Evolutionary conservation across 2,113 vertebrate genomes (phyloP).

Genomic region (Rhinoptilus africanus): DNA sequence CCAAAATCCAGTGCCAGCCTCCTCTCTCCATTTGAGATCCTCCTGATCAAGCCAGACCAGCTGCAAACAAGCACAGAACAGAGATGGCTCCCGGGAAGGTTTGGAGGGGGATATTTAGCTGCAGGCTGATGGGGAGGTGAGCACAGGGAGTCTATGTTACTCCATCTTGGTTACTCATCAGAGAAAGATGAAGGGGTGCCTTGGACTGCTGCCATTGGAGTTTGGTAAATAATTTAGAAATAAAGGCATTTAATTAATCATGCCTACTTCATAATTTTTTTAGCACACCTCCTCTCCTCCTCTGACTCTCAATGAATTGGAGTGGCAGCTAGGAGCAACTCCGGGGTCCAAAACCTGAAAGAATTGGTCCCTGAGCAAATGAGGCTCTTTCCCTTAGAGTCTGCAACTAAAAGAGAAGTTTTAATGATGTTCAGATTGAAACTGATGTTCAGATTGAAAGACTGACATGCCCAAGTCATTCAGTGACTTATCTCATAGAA

Average conservation of each 20-base stretch:
- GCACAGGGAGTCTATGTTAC: background rate
- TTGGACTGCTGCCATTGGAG: background rate
- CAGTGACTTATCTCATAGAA: background rate
- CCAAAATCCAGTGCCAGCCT: background rate
- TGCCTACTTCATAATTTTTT: background rate
- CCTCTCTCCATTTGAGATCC: background rate
- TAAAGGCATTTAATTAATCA: background rate
- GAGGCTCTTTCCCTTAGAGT: background rate
- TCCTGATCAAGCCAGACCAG: background rate
- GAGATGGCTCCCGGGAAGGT: background rate
- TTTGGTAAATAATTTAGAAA: background rate
- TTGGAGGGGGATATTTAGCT: background rate
- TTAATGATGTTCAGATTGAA: background rate
- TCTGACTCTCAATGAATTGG: background rate
- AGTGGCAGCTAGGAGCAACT: background rate
- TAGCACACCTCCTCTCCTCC: background rate
- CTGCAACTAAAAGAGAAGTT: background rate
- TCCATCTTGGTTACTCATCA: background rate
- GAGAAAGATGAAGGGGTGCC: background rate
- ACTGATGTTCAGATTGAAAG: background rate
- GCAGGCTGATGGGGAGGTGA: background rate
- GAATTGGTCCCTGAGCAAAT: background rate
- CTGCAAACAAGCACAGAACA: background rate
- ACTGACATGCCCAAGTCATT: background rate
- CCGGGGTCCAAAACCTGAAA: background rate